These are phyloP conservation scores for Volucella zonaria DNA, from an alignment of 2,888 invertebrate species.

Conservation along the genomic window DNA sequence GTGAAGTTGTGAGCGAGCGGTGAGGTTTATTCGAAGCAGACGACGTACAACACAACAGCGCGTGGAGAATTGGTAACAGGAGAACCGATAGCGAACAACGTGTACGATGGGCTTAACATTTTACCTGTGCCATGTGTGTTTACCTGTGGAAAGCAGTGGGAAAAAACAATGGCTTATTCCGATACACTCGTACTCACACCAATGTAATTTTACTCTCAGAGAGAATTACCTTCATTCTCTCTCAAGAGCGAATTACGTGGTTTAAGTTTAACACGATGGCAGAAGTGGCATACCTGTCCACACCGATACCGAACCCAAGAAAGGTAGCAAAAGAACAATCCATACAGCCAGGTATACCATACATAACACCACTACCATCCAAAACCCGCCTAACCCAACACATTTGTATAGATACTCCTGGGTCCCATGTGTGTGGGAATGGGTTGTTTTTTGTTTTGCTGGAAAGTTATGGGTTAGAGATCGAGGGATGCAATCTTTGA, in stretches of 20 bases:
- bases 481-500: no score
- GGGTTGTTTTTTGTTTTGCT: constrained; percentile 29
- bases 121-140: neutral
- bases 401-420: constrained; percentile 7
- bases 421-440: constrained; percentile 52
- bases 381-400: constrained; percentile 46
- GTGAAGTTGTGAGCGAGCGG: neutral
- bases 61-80: constrained; percentile 31
- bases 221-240: constrained; percentile 22
- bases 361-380: neutral
- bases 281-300: no score
- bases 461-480: constrained; percentile 57
- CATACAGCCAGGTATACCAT: constrained; percentile 66
- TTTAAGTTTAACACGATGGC: neutral
- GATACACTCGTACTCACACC: neutral
- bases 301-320: constrained; percentile 7
- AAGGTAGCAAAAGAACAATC: constrained; percentile 48
- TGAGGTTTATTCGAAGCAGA: no score
- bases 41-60: constrained; percentile 46
- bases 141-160: neutral
- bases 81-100: no score
- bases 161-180: neutral
- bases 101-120: no score
- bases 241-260: constrained; percentile 13
- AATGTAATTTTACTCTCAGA: neutral